Evolutionary conservation across 1,140 invertebrate genomes (phyloP), one percentile per base, ranked within the genome.

Genomic region (Neodiprion lecontei): DNA sequence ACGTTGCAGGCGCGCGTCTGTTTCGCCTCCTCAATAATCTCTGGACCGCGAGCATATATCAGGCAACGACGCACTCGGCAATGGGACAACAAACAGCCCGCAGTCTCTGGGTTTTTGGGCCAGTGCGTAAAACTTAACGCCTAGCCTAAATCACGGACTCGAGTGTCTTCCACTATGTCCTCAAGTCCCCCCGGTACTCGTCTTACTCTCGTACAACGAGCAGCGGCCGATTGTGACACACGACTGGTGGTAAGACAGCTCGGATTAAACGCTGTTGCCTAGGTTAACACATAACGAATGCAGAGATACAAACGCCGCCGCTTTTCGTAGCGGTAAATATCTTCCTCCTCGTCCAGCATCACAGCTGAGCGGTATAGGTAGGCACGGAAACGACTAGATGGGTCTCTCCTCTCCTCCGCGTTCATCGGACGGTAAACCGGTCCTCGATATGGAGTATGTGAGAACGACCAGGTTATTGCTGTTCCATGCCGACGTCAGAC

Each of bases 371-470:
- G 53, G n/a, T 61, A 61, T 61, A 61, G 53, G 53, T 17, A 61
- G 3, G 9, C n/a, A 53, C 50, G 17, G 17, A 21, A 21, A 21
- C 17, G 28, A 40, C 28, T 40, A 40, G 28, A 40, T 40, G 28
- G 5, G 28, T 40, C 28, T 40, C 28, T 3, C 28, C 28, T 40
- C 28, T 40, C 28, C 28, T 40, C 28, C 28, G 28, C 28, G 5
- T 2, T 40, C 1, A 40, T 40, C 0, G 5, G 28, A 40, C 28
- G 28, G 53, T 4, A 61, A 61, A 61, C 53, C 53, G 53, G 53
- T 61, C 53, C 53, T 61, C 53, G 53, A 61, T 61, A 61, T 61
- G 53, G 53, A 61, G 11, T 61, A 61, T 61, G 53, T 61, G 53
- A 61, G 53, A 61, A 61, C 53, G 53, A 61, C 53, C 53, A 17